Conservation (phyloP, 2,888 invertebrate genomes). For the Actias luna region DNA sequence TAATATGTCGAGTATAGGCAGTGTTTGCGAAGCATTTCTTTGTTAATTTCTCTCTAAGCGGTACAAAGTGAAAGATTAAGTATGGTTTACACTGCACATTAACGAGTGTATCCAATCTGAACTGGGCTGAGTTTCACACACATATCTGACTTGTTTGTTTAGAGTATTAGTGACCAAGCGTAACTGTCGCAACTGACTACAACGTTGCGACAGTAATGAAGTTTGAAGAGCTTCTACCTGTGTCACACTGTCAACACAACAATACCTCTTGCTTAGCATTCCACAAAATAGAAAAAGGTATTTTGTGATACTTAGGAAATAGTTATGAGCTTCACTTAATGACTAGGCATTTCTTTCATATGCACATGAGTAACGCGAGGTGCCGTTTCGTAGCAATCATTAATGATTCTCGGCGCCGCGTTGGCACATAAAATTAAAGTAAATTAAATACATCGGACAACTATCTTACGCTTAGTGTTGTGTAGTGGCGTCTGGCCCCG, state of each 20-base stretch:
- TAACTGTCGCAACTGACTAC: slow-evolving; percentile 59
- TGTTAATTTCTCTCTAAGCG: slow-evolving; percentile 71
- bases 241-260: slow-evolving; percentile 5
- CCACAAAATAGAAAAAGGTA: slow-evolving; percentile 5
- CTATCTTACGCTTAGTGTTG: slow-evolving; percentile 64
- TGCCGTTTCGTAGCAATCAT: slow-evolving; percentile 5
- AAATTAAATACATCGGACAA: slow-evolving; percentile 70
- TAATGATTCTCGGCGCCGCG: slow-evolving; percentile 40
- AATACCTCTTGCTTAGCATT: slow-evolving; percentile 13
- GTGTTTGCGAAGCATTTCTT: slow-evolving; percentile 62
- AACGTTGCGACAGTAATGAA: slow-evolving; percentile 32
- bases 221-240: slow-evolving; percentile 9
- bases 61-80: slow-evolving; percentile 77
- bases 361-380: neutral
- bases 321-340: slow-evolving; percentile 5
- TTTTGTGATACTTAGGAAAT: slow-evolving; percentile 8
- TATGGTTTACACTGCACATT: slow-evolving; percentile 62
- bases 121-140: slow-evolving; percentile 72
- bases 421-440: slow-evolving; percentile 66
- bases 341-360: neutral
- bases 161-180: slow-evolving; percentile 59
- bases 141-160: slow-evolving; percentile 57
- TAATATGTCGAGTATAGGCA: slow-evolving; percentile 52
- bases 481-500: slow-evolving; percentile 51
- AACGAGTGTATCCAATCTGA: slow-evolving; percentile 63